Base-by-base conservation (phyloP, 2,113 vertebrate species). In the Nibea albiflora region DNA sequence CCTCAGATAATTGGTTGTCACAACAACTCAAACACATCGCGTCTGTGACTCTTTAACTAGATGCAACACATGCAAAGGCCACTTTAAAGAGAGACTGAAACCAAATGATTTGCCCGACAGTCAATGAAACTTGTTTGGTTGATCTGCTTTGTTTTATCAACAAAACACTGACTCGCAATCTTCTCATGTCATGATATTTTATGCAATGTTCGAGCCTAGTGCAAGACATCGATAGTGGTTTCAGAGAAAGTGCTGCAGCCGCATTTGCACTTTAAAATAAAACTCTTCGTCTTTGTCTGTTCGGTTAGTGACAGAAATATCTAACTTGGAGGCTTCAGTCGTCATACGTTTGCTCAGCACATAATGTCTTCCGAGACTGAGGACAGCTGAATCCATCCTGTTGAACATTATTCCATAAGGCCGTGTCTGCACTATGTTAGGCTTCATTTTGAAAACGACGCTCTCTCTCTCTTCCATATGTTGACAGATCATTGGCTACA, bases 271-370 rank as follows among this genome's bases (percentile, higher is more conserved):
- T 66, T 35, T 64, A 72, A 83, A 70, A 53, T 63, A 26, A 65
- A 77, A 28, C 68, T 85, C 71, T 57, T 79, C 70, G 77, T 42
- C 5, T 2, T 73, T 85, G 49, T 62, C 47, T 44, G 47, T 14
- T 22, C 19, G 53, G 85, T 89, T 67, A 85, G 70, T 19, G 64
- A 64, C 39, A 54, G 69, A 80, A 60, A 53, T 57, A 62, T 78
- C 20, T 44, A 42, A 61, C 31, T 57, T 12, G 28, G 54, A 71
- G 57, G 54, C 50, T 71, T 4, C 12, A 46, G 14, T 63, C 68
- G 3, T 17, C 16, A 28, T 44, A 2, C 39, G 12, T 50, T 79
- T 3, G 9, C 62, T 42, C 7, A 54, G 46, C 50, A 22, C 47
- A 24, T 11, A n/a, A 3, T 57, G 54, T 69, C 49, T n/a, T 5